These are phyloP conservation scores for Mastomys natalensis DNA, from an alignment of 2,113 vertebrate genomes.

Conservation along the genomic window DNA sequence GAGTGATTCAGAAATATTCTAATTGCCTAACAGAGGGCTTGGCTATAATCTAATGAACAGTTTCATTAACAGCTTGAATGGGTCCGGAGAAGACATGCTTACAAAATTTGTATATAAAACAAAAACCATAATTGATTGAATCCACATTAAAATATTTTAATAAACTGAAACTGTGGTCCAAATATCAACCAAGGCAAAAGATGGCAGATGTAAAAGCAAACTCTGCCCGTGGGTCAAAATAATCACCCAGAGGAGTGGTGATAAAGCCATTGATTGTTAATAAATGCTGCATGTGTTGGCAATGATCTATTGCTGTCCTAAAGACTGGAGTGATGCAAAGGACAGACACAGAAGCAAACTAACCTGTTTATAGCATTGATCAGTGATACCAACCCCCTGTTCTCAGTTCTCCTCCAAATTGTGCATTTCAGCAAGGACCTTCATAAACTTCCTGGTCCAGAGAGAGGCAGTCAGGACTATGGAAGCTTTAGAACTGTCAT, in stretches of 20 bases:
- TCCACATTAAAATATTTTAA: slow-evolving; percentile 55
- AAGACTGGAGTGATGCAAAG: neutral
- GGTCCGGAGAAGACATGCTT: slow-evolving; percentile 29
- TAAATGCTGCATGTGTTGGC: neutral
- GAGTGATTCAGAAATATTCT: slow-evolving; percentile 8
- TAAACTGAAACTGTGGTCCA: slow-evolving; percentile 11
- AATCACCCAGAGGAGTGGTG: neutral
- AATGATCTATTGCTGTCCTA: neutral
- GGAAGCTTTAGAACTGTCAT: neutral
- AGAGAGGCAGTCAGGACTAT: neutral
- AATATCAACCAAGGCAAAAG: slow-evolving; percentile 2
- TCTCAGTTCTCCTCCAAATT: neutral
- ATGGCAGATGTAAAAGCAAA: neutral
- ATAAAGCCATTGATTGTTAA: neutral
- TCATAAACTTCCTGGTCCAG: neutral
- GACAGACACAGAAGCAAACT: neutral
- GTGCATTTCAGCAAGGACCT: neutral
- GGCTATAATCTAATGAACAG: slow-evolving; percentile 26
- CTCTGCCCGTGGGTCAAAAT: neutral
- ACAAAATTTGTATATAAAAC: slow-evolving; percentile 51
- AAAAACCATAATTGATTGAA: neutral
- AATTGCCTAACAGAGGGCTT: neutral
- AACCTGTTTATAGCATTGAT: neutral
- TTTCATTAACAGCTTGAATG: slow-evolving; percentile 66
- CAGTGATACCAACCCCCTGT: neutral